A percentile compares a stretch with the other conserved stretches of the same genome.
phyloP scores from a whole-genome alignment of 1,140 invertebrate genomes.

The Solen grandis region DNA sequence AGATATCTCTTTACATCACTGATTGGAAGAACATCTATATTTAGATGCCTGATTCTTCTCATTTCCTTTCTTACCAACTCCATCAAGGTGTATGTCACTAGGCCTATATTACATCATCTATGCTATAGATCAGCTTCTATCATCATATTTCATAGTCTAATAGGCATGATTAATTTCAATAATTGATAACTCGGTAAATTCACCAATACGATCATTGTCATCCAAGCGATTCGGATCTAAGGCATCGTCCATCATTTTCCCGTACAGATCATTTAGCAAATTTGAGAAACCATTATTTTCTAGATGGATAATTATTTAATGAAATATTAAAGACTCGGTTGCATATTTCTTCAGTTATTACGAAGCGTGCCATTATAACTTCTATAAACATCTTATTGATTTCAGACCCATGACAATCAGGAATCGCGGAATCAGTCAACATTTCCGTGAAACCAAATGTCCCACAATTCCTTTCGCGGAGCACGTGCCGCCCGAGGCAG shows the following conservation, averaged over 20 bases:
- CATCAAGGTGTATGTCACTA: no score
- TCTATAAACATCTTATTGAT: background rate
- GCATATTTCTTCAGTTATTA: background rate
- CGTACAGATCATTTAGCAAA: background rate
- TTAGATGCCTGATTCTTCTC: no score
- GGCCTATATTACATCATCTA: no score
- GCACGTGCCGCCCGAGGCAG: slow-evolving; percentile 26
- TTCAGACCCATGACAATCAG: background rate
- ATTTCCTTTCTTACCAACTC: no score
- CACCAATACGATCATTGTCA: background rate
- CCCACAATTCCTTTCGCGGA: slow-evolving; percentile 6
- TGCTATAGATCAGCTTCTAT: no score
- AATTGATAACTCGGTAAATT: background rate
- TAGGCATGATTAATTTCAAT: background rate
- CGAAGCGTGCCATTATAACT: background rate
- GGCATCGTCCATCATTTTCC: background rate
- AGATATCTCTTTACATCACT: no score
- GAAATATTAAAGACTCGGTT: slow-evolving; percentile 39
- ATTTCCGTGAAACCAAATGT: background rate
- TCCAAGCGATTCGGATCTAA: background rate
- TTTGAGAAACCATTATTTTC: slow-evolving; percentile 16
- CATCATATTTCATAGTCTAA: background rate
- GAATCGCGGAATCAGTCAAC: background rate
- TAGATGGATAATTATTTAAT: slow-evolving; percentile 28
- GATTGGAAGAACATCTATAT: no score